phyloP scores from a whole-genome alignment of 2,797 vertebrate genomes.

The Pangasius macronema region DNA sequence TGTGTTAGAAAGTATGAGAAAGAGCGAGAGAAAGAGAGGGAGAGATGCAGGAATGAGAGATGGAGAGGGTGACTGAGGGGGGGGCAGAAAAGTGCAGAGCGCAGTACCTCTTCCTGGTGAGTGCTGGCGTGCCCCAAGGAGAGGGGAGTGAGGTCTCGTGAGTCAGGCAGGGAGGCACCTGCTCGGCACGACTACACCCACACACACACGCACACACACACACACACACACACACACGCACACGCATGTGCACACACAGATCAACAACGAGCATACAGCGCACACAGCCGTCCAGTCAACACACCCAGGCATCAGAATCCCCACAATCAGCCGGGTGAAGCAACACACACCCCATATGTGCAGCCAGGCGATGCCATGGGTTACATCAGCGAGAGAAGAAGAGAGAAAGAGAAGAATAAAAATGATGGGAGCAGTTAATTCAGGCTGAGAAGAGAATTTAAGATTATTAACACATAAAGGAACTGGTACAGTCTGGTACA shows the following conservation, averaged over 20 bases:
- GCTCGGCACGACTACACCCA: slow-evolving; percentile 89
- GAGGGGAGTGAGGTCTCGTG: slow-evolving; percentile 98
- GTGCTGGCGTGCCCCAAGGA: slow-evolving; percentile 96
- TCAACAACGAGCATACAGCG: too few species aligned
- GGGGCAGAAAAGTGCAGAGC: slow-evolving; percentile 59
- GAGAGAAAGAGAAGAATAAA: slow-evolving; percentile 51
- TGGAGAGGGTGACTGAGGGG: slow-evolving; percentile 49
- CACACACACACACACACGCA: slow-evolving; percentile 52
- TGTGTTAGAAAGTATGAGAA: not conserved
- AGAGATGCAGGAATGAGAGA: slow-evolving; percentile 12
- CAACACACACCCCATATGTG: slow-evolving; percentile 57
- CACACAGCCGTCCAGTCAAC: not conserved
- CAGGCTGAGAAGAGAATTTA: slow-evolving; percentile 49
- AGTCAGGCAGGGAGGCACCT: slow-evolving; percentile 98
- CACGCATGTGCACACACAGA: too few species aligned
- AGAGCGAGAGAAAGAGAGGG: not conserved
- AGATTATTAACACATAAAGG: slow-evolving; percentile 41
- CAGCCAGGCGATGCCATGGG: slow-evolving; percentile 69
- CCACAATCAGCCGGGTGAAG: slow-evolving; percentile 42
- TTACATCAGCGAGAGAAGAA: slow-evolving; percentile 68
- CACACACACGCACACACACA: slow-evolving; percentile 57
- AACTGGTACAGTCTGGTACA: slow-evolving; percentile 55
- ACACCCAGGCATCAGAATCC: slow-evolving; percentile 65
- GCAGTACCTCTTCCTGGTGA: slow-evolving; percentile 97
- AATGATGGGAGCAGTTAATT: slow-evolving; percentile 71